Evolutionary conservation across 1,140 invertebrate species (phyloP).

Genomic region (Lucilia sericata): DNA sequence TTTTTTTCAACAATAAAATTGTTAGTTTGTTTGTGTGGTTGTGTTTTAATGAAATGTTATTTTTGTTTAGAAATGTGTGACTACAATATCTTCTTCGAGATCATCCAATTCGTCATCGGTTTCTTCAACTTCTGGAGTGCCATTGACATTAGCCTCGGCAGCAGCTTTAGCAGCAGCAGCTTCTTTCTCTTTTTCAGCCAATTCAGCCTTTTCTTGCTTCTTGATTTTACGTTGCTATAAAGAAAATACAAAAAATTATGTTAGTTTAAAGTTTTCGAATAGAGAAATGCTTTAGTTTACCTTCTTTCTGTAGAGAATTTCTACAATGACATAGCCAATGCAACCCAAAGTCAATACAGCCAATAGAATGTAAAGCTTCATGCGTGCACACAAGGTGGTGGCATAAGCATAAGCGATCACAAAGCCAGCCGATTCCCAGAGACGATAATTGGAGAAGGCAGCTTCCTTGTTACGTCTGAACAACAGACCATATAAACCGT

Average conservation of each 20-base stretch:
- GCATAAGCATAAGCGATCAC: slow-evolving; percentile 92
- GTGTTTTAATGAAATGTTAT: neutral
- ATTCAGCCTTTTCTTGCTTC: slow-evolving; percentile 74
- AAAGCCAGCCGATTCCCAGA: slow-evolving; percentile 94
- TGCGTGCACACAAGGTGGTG: slow-evolving; percentile 86
- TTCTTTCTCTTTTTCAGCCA: slow-evolving; percentile 68
- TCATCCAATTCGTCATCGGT: slow-evolving; percentile 86
- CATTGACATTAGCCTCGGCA: slow-evolving; percentile 68
- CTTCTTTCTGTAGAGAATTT: slow-evolving; percentile 84
- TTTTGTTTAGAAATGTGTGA: slow-evolving; percentile 78
- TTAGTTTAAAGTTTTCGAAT: neutral
- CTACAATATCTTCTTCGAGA: slow-evolving; percentile 86
- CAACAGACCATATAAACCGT: slow-evolving; percentile 93
- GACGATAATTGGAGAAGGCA: slow-evolving; percentile 95
- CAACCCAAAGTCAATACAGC: slow-evolving; percentile 83
- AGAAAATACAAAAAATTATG: slow-evolving; percentile 48
- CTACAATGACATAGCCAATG: slow-evolving; percentile 84
- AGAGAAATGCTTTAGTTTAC: slow-evolving; percentile 55
- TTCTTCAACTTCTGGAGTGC: slow-evolving; percentile 72
- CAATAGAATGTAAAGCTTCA: slow-evolving; percentile 91
- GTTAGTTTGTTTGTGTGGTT: neutral
- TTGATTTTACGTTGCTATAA: slow-evolving; percentile 72
- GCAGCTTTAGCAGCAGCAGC: slow-evolving; percentile 59
- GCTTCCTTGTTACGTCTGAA: slow-evolving; percentile 94
- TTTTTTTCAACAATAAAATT: slow-evolving; percentile 6